These are phyloP conservation scores for Pelochelys cantorii DNA, from an alignment of 2,797 vertebrate species.

Conservation along the genomic window DNA sequence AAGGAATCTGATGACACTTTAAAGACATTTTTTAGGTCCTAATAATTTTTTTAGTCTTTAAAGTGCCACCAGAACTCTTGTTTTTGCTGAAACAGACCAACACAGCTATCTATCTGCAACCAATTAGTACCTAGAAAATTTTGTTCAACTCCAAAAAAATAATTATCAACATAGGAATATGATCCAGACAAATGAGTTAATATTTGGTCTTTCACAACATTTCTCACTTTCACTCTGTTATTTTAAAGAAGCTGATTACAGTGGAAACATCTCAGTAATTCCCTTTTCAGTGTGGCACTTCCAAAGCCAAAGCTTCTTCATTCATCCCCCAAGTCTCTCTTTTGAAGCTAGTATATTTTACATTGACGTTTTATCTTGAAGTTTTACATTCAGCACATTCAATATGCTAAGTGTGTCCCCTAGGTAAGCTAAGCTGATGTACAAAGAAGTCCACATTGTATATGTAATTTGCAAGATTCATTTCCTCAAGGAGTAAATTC, in stretches of 20 bases:
- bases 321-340: neutral
- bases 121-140: neutral
- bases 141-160: neutral
- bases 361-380: neutral
- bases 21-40: too few relatives aligned
- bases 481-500: neutral
- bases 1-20: too few relatives aligned
- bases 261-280: neutral
- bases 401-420: neutral
- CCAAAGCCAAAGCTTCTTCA: neutral
- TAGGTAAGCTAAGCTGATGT: neutral
- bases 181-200: neutral
- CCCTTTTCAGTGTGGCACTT: neutral
- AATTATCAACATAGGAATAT: neutral
- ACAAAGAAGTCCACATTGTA: neutral
- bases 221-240: neutral
- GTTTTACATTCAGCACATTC: neutral
- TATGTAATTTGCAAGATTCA: neutral
- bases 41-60: too few relatives aligned
- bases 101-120: neutral
- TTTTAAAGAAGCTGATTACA: neutral
- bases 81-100: too few relatives aligned
- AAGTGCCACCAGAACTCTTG: too few relatives aligned
- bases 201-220: neutral
- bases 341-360: neutral